Percentiles rank a stretch among this genome's conserved stretches.
phyloP scores from a whole-genome alignment of 2,888 invertebrate genomes.

The Tachystola acroxantha region DNA sequence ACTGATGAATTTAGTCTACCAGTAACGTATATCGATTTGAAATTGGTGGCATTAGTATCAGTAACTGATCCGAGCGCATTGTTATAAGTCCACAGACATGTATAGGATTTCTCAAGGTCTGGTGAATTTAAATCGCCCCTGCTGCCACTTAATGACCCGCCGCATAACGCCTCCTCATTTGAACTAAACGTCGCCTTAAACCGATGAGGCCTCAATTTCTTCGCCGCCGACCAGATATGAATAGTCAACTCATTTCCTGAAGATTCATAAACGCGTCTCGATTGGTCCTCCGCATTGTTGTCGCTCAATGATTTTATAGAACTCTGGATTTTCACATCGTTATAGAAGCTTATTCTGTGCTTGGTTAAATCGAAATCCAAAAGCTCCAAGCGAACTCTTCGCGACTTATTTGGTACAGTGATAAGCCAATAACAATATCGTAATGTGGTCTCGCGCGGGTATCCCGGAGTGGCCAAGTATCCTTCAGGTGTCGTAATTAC shows the following conservation, averaged over 20 bases:
- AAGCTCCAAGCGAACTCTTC: slow-evolving; percentile 68
- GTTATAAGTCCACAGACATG: slow-evolving; percentile 46
- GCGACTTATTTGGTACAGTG: slow-evolving; percentile 47
- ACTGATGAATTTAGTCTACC: slow-evolving; percentile 39
- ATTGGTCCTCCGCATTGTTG: slow-evolving; percentile 26
- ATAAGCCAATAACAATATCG: slow-evolving; percentile 58
- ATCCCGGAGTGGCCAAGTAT: slow-evolving; percentile 83
- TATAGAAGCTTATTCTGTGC: slow-evolving; percentile 63
- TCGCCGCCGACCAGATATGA: slow-evolving; percentile 76
- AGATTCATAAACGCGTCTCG: slow-evolving; percentile 73
- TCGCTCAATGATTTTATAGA: slow-evolving; percentile 44
- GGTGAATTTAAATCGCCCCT: slow-evolving; percentile 46
- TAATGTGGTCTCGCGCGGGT: slow-evolving; percentile 69
- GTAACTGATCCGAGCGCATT: too few species aligned
- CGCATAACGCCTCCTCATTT: slow-evolving; percentile 68
- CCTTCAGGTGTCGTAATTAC: slow-evolving; percentile 80
- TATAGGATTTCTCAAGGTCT: slow-evolving; percentile 36
- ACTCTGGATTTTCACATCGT: slow-evolving; percentile 68
- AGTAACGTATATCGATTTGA: slow-evolving; percentile 41
- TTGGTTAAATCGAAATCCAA: slow-evolving; percentile 61
- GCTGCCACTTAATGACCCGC: slow-evolving; percentile 40
- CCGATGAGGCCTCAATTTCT: slow-evolving; percentile 73
- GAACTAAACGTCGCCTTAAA: slow-evolving; percentile 85
- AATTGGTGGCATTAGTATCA: slow-evolving; percentile 15
- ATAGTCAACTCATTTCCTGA: slow-evolving; percentile 81